These are phyloP conservation scores for Elgaria multicarinata DNA, from an alignment of 2,113 vertebrate genomes.

Conservation along the genomic window DNA sequence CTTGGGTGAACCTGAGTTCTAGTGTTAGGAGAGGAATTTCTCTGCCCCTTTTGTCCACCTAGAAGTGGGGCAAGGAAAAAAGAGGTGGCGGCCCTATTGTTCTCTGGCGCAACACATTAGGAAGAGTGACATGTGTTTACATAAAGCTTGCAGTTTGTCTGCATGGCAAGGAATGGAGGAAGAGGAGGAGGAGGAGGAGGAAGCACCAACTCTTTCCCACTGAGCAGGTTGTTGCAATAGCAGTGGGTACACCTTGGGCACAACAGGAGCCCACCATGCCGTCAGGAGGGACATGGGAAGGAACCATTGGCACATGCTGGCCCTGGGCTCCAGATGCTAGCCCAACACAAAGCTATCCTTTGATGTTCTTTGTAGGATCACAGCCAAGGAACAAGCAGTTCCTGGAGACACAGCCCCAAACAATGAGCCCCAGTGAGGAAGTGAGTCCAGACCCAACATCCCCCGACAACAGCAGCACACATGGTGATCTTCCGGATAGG, in stretches of 20 bases:
- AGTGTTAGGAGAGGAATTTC: neutral
- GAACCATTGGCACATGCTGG: neutral
- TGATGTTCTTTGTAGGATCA: neutral
- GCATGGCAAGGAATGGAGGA: neutral
- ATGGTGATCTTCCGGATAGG: neutral
- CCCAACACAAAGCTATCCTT: neutral
- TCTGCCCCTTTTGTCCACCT: neutral
- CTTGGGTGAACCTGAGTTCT: neutral
- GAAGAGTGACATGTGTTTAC: neutral
- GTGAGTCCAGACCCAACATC: neutral
- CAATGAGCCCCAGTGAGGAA: neutral
- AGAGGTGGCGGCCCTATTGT: neutral
- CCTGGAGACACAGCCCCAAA: neutral
- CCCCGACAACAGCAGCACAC: too few species aligned
- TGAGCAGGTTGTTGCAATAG: neutral
- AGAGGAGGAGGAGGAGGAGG: too few species aligned
- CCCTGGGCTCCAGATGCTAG: neutral
- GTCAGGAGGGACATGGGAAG: neutral
- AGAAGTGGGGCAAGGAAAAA: neutral
- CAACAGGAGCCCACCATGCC: neutral
- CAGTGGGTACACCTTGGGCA: neutral
- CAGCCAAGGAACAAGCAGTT: conserved; percentile 20
- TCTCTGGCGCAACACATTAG: neutral
- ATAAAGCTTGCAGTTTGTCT: neutral
- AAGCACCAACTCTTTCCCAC: neutral